Percentiles rank a stretch among this genome's conserved stretches.
Evolutionary conservation across 2,113 vertebrate species (phyloP).

Genomic region (Mormoops blainvillei): DNA sequence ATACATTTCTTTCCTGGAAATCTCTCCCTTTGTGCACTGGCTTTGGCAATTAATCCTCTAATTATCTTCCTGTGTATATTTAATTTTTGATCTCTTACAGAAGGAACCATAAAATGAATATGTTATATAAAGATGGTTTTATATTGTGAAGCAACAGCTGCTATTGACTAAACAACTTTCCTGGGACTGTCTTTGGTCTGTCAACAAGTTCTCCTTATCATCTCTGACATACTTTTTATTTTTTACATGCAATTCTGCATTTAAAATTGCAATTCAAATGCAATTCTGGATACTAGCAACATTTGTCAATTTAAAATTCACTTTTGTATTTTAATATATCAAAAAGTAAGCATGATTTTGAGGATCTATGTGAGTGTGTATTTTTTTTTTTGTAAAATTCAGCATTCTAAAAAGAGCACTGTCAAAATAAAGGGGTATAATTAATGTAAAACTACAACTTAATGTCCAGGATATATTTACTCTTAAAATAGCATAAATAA

Average conservation of each 20-base stretch:
- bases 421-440: slow-evolving; percentile 58
- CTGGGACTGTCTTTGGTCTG: slow-evolving; percentile 77
- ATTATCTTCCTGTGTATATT: slow-evolving; percentile 76
- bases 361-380: not conserved
- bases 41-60: slow-evolving; percentile 79
- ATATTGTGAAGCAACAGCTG: slow-evolving; percentile 74
- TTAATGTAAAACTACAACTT: slow-evolving; percentile 56
- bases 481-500: slow-evolving; percentile 73
- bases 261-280: not conserved
- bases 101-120: slow-evolving; percentile 70
- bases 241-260: slow-evolving; percentile 52
- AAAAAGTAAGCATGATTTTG: slow-evolving; percentile 48
- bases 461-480: slow-evolving; percentile 58
- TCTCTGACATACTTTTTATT: slow-evolving; percentile 56
- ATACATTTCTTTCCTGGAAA: slow-evolving; percentile 69
- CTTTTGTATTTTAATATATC: not conserved
- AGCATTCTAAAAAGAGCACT: slow-evolving; percentile 26
- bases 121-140: slow-evolving; percentile 77
- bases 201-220: slow-evolving; percentile 77
- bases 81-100: slow-evolving; percentile 78
- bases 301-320: slow-evolving; percentile 22
- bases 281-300: slow-evolving; percentile 34
- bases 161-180: slow-evolving; percentile 73
- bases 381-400: slow-evolving; percentile 14
- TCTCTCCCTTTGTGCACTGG: slow-evolving; percentile 73